Evolutionary conservation across 2,888 invertebrate species (phyloP), one percentile per base, ranked within the genome.

Genomic region (Andrena camellia): DNA sequence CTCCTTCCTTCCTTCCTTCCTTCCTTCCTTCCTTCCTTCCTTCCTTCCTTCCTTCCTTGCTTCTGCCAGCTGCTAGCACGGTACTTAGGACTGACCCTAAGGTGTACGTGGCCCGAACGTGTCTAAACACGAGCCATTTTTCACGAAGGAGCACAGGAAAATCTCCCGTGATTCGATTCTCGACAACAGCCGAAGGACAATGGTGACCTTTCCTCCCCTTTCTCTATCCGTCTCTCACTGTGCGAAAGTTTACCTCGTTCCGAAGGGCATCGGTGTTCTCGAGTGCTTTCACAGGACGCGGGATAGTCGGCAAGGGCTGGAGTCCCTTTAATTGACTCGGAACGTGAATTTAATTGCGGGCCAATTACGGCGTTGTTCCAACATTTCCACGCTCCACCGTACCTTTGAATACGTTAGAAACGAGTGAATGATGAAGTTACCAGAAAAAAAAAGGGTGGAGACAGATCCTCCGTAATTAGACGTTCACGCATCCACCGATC

Each of bases 31-130:
- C 76, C 71, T 71, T 59, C 71, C 73, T 66, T 59, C 73, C 64
- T 66, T 57, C 48, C 76, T 76, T 70, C 76, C 81, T 83, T 79
- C 83, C 76, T 83, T 76, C 86, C 78, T 72, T 64, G 72, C 79
- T 81, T 83, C 88, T 77, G 84, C 84, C 79, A 81, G 78, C 84
- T 77, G 84, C 86, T 82, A 80, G 79, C 86, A 89, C 88, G 83
- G 78, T 84, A 90, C 89, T 90, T 90, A 87, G 87, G 83, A 89
- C 86, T 90, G 91, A 86, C 88, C 90, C 89, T 86, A 84, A 87
- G 89, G 89, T 89, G 88, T 84, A 84, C 88, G 78, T 82, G 83
- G 83, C 83, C 64, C 68, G 23, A 23, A 78, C 64, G 57, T 52
- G 50, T 23, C 26, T 31, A 29, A 57, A 57, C 48, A 29, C 31